Conservation (phyloP, 2,113 vertebrate species). For the Chloropsis hardwickii region DNA sequence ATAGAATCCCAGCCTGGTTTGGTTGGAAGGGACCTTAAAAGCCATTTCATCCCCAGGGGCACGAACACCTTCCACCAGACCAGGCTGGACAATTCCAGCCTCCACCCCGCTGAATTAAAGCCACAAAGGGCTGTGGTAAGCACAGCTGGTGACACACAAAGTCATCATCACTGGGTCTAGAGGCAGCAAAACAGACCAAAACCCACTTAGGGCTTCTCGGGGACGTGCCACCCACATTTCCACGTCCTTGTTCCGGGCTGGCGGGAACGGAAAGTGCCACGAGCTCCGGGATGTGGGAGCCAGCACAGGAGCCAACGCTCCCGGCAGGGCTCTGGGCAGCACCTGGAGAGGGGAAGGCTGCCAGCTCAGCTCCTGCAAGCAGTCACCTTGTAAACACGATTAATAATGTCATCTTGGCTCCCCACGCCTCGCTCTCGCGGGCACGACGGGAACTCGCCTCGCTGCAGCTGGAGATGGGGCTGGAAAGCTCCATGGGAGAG, state of each 20-base stretch:
- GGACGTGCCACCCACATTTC: accelerated
- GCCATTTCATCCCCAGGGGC: background rate
- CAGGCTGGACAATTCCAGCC: background rate
- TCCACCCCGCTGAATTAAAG: background rate
- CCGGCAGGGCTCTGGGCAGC: background rate
- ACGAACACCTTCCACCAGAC: background rate
- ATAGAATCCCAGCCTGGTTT: background rate
- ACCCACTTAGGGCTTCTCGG: accelerated
- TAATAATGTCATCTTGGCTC: background rate
- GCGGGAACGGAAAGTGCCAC: accelerated
- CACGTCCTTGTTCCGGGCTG: accelerated
- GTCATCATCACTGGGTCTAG: accelerated
- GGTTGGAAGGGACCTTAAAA: background rate
- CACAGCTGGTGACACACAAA: background rate
- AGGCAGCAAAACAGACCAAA: background rate
- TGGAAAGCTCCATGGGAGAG: accelerated
- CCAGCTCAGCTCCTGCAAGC: background rate
- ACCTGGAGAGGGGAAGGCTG: background rate
- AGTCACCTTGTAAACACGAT: conserved; percentile 5
- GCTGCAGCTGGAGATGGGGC: background rate
- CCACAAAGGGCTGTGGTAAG: background rate
- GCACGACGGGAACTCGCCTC: background rate
- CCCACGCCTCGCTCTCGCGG: background rate
- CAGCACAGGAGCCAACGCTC: background rate
- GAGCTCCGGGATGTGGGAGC: background rate